These are phyloP conservation scores for Leptobrachium ailaonicum DNA, from an alignment of 2,113 vertebrate genomes.

Conservation along the genomic window DNA sequence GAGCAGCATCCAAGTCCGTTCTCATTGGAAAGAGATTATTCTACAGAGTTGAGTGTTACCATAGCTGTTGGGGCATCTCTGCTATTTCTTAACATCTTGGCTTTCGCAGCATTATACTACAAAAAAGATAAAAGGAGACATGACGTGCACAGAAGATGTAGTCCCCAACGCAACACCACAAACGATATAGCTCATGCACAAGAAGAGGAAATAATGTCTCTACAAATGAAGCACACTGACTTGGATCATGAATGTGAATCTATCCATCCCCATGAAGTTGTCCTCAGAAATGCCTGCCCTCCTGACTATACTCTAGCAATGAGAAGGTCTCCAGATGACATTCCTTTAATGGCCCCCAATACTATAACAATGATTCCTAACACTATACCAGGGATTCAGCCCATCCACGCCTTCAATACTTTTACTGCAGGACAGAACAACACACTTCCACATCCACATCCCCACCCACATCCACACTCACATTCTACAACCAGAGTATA, in stretches of 20 bases:
- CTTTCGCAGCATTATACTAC: constrained; percentile 96
- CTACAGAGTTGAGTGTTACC: constrained; percentile 94
- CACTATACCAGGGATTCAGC: constrained; percentile 91
- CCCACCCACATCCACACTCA: constrained; percentile 93
- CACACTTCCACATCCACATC: constrained; percentile 86
- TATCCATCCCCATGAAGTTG: constrained; percentile 93
- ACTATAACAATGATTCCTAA: constrained; percentile 99
- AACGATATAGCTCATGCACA: constrained; percentile 95
- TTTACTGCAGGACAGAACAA: constrained; percentile 96
- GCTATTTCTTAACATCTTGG: constrained; percentile 96
- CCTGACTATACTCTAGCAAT: constrained; percentile 98
- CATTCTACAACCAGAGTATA: constrained; percentile 99
- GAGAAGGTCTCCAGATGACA: constrained; percentile 96
- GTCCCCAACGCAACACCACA: constrained; percentile 87
- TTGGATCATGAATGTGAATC: constrained; percentile 95
- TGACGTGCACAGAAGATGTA: constrained; percentile 92
- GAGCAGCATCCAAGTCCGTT: constrained; percentile 87
- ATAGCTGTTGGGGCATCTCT: constrained; percentile 95
- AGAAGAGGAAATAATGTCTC: constrained; percentile 98
- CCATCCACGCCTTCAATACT: constrained; percentile 94
- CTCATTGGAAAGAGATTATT: constrained; percentile 95
- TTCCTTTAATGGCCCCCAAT: constrained; percentile 97
- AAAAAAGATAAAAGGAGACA: constrained; percentile 98
- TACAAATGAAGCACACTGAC: constrained; percentile 98
- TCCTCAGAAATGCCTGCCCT: constrained; percentile 95